Evolutionary conservation across 1,140 invertebrate genomes (phyloP).

Genomic region (Homalodisca vitripennis): DNA sequence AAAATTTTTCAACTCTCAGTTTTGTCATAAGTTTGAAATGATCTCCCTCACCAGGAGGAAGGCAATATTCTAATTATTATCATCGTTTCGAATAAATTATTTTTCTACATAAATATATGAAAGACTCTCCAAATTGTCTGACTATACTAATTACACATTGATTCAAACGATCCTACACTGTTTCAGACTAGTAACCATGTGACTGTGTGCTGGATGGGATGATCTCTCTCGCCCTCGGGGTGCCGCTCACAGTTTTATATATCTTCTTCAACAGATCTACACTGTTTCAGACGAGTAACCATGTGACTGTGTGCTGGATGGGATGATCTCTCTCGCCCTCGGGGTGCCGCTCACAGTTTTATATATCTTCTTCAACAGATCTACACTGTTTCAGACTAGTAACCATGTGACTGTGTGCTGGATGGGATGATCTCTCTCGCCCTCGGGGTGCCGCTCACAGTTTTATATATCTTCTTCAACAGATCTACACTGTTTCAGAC

Average conservation of each 20-base stretch:
- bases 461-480: constrained; percentile 45
- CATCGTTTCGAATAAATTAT: no score
- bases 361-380: constrained; percentile 46
- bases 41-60: no score
- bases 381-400: constrained; percentile 38
- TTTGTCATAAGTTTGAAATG: no score
- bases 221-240: constrained; percentile 45
- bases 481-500: constrained; percentile 43
- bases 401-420: neutral
- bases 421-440: constrained; percentile 45
- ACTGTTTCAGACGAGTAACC: constrained; percentile 33
- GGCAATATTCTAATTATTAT: no score
- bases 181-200: no score
- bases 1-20: no score
- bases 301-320: constrained; percentile 18
- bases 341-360: constrained; percentile 44
- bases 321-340: constrained; percentile 46
- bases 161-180: no score
- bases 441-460: constrained; percentile 45
- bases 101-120: no score
- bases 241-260: constrained; percentile 44
- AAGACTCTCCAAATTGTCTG: no score
- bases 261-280: constrained; percentile 46
- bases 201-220: constrained; percentile 42
- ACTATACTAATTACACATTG: no score